Conservation (phyloP, 2,113 vertebrate species). For the Saimiri boliviensis region DNA sequence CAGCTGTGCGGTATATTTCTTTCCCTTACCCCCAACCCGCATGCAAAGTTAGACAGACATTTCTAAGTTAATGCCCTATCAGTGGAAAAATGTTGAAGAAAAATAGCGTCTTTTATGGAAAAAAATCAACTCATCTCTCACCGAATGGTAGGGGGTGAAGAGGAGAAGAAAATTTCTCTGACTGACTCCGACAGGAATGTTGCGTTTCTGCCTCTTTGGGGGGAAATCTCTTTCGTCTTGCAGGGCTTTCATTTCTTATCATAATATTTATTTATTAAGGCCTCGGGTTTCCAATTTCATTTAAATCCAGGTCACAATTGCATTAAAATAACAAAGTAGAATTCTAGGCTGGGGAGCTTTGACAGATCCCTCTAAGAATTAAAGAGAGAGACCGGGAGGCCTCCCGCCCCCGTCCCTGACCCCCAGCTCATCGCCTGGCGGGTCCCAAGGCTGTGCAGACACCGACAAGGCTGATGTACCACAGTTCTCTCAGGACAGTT, state of each 20-base stretch:
- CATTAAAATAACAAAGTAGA: constrained; percentile 90
- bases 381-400: constrained; percentile 80
- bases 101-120: constrained; percentile 70
- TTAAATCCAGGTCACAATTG: constrained; percentile 88
- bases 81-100: constrained; percentile 74
- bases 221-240: constrained; percentile 83
- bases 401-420: constrained; percentile 44
- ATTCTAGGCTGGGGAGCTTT: constrained; percentile 86
- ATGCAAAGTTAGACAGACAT: constrained; percentile 73
- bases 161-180: constrained; percentile 71
- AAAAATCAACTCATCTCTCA: constrained; percentile 64
- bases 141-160: constrained; percentile 71
- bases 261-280: constrained; percentile 92
- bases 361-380: constrained; percentile 86
- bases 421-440: constrained; percentile 32
- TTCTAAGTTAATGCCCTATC: constrained; percentile 81
- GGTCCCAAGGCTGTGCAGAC: constrained; percentile 42
- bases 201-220: constrained; percentile 78
- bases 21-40: neutral
- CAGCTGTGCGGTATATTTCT: constrained; percentile 41
- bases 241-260: constrained; percentile 90
- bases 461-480: constrained; percentile 54
- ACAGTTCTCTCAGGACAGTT: constrained; percentile 42
- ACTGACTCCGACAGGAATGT: constrained; percentile 81
- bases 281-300: constrained; percentile 88